Conservation (phyloP, 1,140 invertebrate genomes). For the Triops longicaudatus region DNA sequence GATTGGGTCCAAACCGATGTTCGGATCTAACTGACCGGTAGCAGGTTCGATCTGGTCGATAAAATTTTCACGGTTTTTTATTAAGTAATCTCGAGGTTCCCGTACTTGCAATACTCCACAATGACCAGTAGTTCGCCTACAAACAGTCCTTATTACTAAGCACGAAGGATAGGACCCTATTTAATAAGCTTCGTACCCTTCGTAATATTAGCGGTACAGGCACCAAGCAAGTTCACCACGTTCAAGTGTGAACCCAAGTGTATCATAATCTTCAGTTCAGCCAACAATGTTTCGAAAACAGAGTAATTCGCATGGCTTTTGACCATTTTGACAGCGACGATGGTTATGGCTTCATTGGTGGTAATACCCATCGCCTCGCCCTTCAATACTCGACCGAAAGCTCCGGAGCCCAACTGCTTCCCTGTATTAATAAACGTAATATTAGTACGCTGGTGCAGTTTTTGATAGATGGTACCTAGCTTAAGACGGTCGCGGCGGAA, state of each 20-base stretch:
- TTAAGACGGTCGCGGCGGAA: constrained; percentile 74
- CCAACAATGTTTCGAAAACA: constrained; percentile 40
- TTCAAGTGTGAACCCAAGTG: constrained; percentile 62
- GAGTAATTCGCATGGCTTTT: constrained; percentile 41
- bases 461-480: constrained; percentile 52
- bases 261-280: constrained; percentile 49
- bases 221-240: constrained; percentile 74
- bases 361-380: constrained; percentile 36
- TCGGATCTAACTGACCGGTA: constrained; percentile 37
- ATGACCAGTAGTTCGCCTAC: constrained; percentile 40
- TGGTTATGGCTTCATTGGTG: constrained; percentile 46
- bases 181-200: constrained; percentile 38
- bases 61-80: constrained; percentile 36
- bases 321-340: constrained; percentile 58
- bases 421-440: constrained; percentile 27
- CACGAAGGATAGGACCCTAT: neutral
- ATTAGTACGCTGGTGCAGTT: neutral
- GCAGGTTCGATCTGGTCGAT: constrained; percentile 36
- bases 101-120: constrained; percentile 45
- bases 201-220: constrained; percentile 44
- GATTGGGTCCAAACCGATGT: constrained; percentile 38
- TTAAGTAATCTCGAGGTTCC: constrained; percentile 43
- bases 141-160: neutral
- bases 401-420: constrained; percentile 43
- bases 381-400: constrained; percentile 48